Evolutionary conservation across 1,140 invertebrate genomes (phyloP).

Genomic region (Epicauta chinensis): DNA sequence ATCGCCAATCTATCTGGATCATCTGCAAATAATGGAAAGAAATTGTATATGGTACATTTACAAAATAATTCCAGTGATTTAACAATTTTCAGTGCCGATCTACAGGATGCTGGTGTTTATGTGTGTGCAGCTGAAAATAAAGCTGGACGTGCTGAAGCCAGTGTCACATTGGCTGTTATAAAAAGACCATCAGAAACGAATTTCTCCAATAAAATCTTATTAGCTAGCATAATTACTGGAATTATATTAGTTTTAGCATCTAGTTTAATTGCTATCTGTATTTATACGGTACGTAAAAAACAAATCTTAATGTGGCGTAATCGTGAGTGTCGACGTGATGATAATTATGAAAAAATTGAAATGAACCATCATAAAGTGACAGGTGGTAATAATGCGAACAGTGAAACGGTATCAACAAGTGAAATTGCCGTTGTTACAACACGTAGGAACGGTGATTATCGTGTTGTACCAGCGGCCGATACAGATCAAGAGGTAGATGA

Average conservation of each 20-base stretch:
- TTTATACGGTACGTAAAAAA: constrained; percentile 48
- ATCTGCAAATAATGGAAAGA: constrained; percentile 42
- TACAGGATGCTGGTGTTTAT: constrained; percentile 66
- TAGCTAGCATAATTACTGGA: constrained; percentile 53
- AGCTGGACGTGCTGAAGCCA: constrained; percentile 64
- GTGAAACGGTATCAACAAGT: constrained; percentile 15
- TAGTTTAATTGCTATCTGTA: constrained; percentile 54
- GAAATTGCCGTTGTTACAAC: constrained; percentile 40
- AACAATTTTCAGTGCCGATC: constrained; percentile 61
- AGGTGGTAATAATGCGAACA: constrained; percentile 31
- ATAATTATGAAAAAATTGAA: constrained; percentile 71
- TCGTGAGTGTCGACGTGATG: constrained; percentile 45
- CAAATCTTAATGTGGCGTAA: constrained; percentile 33
- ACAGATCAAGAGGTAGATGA: constrained; percentile 46
- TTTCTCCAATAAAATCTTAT: constrained; percentile 49
- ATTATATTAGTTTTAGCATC: constrained; percentile 51
- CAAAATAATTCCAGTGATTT: constrained; percentile 55
- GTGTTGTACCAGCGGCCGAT: constrained; percentile 60
- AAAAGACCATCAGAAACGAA: constrained; percentile 44
- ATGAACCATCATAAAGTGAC: constrained; percentile 52
- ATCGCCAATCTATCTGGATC: constrained; percentile 49
- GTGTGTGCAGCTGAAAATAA: constrained; percentile 70
- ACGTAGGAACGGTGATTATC: constrained; percentile 59
- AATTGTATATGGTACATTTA: constrained; percentile 48
- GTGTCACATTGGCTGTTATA: constrained; percentile 61